A percentile compares a stretch with the other conserved stretches of the same genome.
Evolutionary conservation across 1,140 invertebrate species (phyloP).

Genomic region (Diachasma alloeum): DNA sequence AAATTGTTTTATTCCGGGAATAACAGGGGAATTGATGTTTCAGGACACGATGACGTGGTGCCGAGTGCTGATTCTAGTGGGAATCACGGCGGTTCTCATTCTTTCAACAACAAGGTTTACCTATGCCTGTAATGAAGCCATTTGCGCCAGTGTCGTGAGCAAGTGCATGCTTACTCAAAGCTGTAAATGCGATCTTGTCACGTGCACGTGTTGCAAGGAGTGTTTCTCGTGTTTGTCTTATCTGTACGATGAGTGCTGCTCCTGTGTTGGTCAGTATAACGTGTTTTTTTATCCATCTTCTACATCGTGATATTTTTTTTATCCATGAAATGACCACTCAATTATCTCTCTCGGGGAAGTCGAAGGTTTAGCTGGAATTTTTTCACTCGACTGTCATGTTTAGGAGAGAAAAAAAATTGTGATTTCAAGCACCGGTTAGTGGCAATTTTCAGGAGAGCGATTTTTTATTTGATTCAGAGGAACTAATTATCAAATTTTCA

Average conservation of each 20-base stretch:
- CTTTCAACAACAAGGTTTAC: conserved; percentile 35
- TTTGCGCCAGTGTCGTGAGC: conserved; percentile 92
- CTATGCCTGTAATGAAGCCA: conserved; percentile 82
- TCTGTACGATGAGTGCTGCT: conserved; percentile 92
- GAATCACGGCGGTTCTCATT: conserved; percentile 39
- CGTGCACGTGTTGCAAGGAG: conserved; percentile 91
- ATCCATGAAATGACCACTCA: not conserved
- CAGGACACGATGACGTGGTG: conserved; percentile 49
- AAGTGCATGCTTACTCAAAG: conserved; percentile 96
- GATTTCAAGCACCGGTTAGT: too few species aligned
- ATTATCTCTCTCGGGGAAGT: not conserved
- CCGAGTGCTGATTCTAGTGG: conserved; percentile 31
- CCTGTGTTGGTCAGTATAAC: conserved; percentile 84
- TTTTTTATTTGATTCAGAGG: too few species aligned
- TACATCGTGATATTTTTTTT: not conserved
- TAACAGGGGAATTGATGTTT: conserved; percentile 16
- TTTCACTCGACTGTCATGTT: not conserved
- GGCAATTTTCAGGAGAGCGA: too few species aligned
- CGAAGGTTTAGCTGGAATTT: too few species aligned
- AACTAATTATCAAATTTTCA: too few species aligned
- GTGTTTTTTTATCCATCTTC: not conserved
- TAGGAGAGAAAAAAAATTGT: not conserved
- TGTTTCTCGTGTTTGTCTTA: conserved; percentile 89
- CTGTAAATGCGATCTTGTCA: conserved; percentile 89
- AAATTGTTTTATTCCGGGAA: not conserved